Percentiles rank a stretch among this genome's conserved stretches.
Conservation (phyloP, 2,888 invertebrate genomes). For the Caradrina clavipalpis region DNA sequence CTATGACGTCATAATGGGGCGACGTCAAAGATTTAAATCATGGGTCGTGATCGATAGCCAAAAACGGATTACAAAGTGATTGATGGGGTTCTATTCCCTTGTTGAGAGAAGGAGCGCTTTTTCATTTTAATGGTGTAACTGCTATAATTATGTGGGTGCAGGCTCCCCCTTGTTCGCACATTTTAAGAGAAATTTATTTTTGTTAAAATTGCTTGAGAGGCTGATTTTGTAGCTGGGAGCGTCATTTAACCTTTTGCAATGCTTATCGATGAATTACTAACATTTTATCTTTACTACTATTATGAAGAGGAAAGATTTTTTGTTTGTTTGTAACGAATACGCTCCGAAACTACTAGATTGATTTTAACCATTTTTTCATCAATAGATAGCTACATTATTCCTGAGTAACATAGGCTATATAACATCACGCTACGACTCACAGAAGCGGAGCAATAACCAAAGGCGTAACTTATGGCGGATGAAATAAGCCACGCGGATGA, state of each 20-base stretch:
- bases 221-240: slow-evolving; percentile 11
- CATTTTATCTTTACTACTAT: not conserved
- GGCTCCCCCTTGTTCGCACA: slow-evolving; percentile 13
- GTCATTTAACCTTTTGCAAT: slow-evolving; percentile 21
- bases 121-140: slow-evolving; percentile 42
- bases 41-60: slow-evolving; percentile 70
- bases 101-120: slow-evolving; percentile 40
- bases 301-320: no score
- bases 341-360: no score
- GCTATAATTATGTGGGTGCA: slow-evolving; percentile 12
- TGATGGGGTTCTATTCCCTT: slow-evolving; percentile 69
- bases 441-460: no score
- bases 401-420: no score
- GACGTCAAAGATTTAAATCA: slow-evolving; percentile 7
- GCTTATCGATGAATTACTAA: slow-evolving; percentile 34
- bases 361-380: no score
- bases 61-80: slow-evolving; percentile 71
- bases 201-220: slow-evolving; percentile 2
- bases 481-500: no score
- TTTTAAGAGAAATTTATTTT: not conserved
- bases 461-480: no score
- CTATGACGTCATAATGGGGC: slow-evolving; percentile 46
- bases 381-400: no score
- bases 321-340: no score
- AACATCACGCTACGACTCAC: no score